A percentile compares a stretch with the other conserved stretches of the same genome.
Conservation (phyloP, 64 coral and sea anemone species). For the Montipora sp. region DNA sequence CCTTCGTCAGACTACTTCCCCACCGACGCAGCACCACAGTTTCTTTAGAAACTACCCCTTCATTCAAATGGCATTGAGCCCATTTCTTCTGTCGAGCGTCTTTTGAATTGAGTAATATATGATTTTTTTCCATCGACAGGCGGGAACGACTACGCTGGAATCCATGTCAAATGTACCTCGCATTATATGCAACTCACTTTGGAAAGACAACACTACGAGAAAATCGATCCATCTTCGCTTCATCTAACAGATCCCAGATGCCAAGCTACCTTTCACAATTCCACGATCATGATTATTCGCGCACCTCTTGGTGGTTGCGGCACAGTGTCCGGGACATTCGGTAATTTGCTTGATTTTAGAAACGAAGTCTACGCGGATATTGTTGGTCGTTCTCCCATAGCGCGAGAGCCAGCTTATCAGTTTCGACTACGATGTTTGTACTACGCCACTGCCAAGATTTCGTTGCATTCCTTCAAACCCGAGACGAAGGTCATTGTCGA, state of each 20-base stretch:
- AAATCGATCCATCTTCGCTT: constrained; percentile 68
- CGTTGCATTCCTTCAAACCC: constrained; percentile 70
- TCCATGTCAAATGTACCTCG: constrained; percentile 45
- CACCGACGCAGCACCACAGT: too few relatives aligned
- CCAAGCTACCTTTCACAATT: constrained; percentile 27
- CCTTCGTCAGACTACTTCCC: too few relatives aligned
- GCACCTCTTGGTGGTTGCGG: constrained; percentile 79
- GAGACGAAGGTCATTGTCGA: constrained; percentile 46
- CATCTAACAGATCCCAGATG: constrained; percentile 37
- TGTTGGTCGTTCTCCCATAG: constrained; percentile 40
- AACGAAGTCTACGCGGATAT: constrained; percentile 77
- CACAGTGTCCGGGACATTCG: constrained; percentile 9
- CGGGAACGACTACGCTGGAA: constrained; percentile 20
- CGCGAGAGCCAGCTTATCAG: constrained; percentile 58
- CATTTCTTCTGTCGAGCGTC: neutral
- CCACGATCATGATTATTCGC: constrained; percentile 67
- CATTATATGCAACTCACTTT: constrained; percentile 73
- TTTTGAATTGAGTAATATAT: neutral
- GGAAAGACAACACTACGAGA: constrained; percentile 26
- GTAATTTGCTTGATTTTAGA: constrained; percentile 64
- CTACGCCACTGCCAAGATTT: constrained; percentile 63
- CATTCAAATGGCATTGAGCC: neutral
- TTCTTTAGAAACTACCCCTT: too few relatives aligned
- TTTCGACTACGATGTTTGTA: constrained; percentile 75
- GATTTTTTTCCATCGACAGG: neutral